Base-by-base conservation (phyloP, 2,888 invertebrate genomes). In the Neoaliturus tenellus region DNA sequence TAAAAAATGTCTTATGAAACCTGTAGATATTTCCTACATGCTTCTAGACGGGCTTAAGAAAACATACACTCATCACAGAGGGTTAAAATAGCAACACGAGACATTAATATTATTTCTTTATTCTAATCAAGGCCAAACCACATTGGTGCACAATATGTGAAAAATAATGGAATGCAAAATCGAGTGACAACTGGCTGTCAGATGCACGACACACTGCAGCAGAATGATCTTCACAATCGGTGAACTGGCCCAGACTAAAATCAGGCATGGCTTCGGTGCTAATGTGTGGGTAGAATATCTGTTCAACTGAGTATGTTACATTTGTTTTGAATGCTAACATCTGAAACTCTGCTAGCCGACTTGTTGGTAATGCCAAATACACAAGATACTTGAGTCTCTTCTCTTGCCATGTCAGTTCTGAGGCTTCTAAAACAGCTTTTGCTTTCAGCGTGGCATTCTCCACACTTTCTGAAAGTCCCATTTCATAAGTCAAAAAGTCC, bases 221-320 rank as follows among this genome's bases (percentile, higher is more conserved):
- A 10, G 33, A 28, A 20, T 44, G 41, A 51, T 62, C 71, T 23
- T 81, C 51, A 48, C 81, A 82, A 55, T 73, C 31, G 12, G 48
- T 55, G 67, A 80, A 81, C 20, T 73, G 48, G 51, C 75, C 67
- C 17, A 81, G n/a, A 10, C 81, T 23, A 23, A 83, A 41, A 20
- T 85, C 80, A 12, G 87, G 87, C 39, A 86, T 81, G 0, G 87
- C 87, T 83, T 97, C 96, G 0, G 93, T 93, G 62, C 95, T 95
- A 84, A 96, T 91, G 90, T 97, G 96, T 0, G 96, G 96, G 91
- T 94, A 96, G 90, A 95, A 95, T 0, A 92, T 91, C 17, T 85
- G 84, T 14, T 86, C 85, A 31, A 86, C 83, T 8, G 84, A 80
- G 69, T 85, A 84, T 17, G 86, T 86, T 58, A 88, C 78, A 55